Evolutionary conservation across 2,888 invertebrate species (phyloP), one percentile per base, ranked within the genome.

Genomic region (Lasioglossum malachurum): DNA sequence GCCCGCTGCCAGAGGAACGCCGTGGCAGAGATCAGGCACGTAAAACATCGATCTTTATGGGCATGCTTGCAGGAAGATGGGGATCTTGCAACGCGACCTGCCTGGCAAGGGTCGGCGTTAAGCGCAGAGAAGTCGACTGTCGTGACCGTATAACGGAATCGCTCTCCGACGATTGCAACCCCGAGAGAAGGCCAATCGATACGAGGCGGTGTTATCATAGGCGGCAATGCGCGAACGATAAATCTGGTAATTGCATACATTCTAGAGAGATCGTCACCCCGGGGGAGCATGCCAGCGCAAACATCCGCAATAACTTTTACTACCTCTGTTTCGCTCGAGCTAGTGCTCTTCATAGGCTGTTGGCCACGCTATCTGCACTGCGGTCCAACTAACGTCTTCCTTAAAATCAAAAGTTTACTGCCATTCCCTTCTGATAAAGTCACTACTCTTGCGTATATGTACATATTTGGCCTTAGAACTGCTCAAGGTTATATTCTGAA

Each of bases 61-160:
- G 8, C 53, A 67, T 77, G 74, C 38, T 87, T 77, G 1, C 87
- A 94, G 94, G 93, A 60, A 94, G 92, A 84, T 94, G 94, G 94
- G 92, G 92, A 49, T 81, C 91, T 10, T 94, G 94, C 85, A 94
- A 94, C 80, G 94, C 94, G 49, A 94, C 93, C n/a, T 94, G 94
- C 64, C 80, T 87, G 35, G 74, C 85, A 35, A 94, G 93, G 81
- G 88, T 89, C 69, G 94, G 94, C 16, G 81, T 93, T 60, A 94
- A 94, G 80, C 91, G 82, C 14, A 92, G 94, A 10, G 92, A 93
- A 53, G 93, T 94, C 41, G 91, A 90, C 69, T 94, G 94, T 86
- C 93, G 91, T 60, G 93, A 94, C 86, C 92, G 94, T 84, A 87
- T 91, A 79, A 94, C 92, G 35, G 92, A 94, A 80, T 89, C 90